Evolutionary conservation across 2,797 vertebrate species (phyloP).

Genomic region (Sphenopsis melanotis): DNA sequence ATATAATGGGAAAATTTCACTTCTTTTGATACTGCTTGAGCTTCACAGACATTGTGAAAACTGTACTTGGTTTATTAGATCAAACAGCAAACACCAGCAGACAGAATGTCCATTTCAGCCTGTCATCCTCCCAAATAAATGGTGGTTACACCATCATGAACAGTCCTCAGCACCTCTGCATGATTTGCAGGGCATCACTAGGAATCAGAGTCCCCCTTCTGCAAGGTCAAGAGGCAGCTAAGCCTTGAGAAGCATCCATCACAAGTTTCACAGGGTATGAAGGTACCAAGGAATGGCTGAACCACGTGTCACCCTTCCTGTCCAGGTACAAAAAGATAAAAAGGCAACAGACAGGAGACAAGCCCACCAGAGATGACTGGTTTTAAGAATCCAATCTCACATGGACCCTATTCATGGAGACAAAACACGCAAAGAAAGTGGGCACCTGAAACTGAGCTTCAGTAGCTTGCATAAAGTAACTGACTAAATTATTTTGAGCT

Average conservation of each 20-base stretch:
- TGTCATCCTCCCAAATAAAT: neutral
- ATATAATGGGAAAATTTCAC: neutral
- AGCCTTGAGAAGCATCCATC: neutral
- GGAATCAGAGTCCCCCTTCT: neutral
- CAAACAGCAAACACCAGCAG: neutral
- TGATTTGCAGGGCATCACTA: neutral
- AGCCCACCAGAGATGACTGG: neutral
- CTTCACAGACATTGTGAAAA: neutral
- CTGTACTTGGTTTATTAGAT: neutral
- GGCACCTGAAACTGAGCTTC: neutral
- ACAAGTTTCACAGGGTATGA: neutral
- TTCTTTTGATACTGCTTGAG: neutral
- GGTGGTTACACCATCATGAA: neutral
- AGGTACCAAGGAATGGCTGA: neutral
- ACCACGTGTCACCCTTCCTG: neutral
- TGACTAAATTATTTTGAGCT: neutral
- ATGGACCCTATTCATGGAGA: no score
- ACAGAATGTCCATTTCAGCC: neutral
- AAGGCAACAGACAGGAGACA: neutral
- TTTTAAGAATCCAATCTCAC: neutral
- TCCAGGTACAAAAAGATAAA: neutral
- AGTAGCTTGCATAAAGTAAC: neutral
- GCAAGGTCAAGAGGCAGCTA: neutral
- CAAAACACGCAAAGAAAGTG: neutral
- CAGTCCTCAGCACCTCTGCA: neutral